Evolutionary conservation across 2,113 vertebrate genomes (phyloP).

Genomic region (Dicentrarchus labrax): DNA sequence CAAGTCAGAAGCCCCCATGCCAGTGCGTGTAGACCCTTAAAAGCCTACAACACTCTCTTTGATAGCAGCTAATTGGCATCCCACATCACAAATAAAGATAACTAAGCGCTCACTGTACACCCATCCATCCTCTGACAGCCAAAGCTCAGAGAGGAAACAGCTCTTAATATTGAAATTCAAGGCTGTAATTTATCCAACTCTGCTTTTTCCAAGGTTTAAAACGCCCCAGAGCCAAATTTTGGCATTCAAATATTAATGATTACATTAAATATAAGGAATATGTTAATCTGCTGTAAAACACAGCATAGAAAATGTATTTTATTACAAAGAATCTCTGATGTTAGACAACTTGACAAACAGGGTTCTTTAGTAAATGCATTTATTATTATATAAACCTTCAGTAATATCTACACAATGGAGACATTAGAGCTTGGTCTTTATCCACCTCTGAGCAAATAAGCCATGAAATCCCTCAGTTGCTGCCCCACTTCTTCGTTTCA

Average conservation of each 20-base stretch:
- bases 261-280: conserved; percentile 51
- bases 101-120: conserved; percentile 9
- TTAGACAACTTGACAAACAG: neutral
- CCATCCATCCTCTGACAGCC: conserved; percentile 31
- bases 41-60: conserved; percentile 20
- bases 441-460: conserved; percentile 47
- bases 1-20: neutral
- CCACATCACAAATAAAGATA: conserved; percentile 42
- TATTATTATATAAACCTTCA: conserved; percentile 22
- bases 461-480: conserved; percentile 26
- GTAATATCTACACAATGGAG: conserved; percentile 1
- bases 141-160: conserved; percentile 20
- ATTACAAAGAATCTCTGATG: neutral
- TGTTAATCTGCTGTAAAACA: conserved; percentile 43
- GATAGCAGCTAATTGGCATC: conserved; percentile 56
- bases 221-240: conserved; percentile 31
- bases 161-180: conserved; percentile 38
- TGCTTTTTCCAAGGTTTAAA: conserved; percentile 44
- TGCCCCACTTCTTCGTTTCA: conserved; percentile 39
- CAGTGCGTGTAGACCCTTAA: conserved; percentile 7
- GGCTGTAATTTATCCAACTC: conserved; percentile 22
- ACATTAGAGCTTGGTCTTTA: conserved; percentile 4
- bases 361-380: neutral
- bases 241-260: conserved; percentile 67
- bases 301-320: neutral